Evolutionary conservation across 2,113 vertebrate species (phyloP), one percentile per base, ranked within the genome.

Genomic region (Haemorhous mexicanus): DNA sequence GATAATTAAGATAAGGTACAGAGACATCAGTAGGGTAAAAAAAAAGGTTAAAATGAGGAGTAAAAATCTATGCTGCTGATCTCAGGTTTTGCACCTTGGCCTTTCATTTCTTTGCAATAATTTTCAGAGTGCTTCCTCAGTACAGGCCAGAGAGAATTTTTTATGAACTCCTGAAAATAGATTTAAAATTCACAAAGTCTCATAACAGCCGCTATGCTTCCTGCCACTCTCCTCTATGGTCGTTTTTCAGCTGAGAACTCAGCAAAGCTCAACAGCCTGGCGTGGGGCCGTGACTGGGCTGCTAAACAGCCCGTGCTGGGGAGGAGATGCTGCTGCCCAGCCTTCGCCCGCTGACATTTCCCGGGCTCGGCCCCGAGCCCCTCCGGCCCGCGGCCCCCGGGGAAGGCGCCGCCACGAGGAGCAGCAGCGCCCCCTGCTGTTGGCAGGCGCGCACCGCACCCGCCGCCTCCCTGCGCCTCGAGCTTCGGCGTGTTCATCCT

Each of bases 181-280:
- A 95, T 97, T 92, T 97, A 97, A 96, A 96, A 97, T 97, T 97
- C 95, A 97, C 94, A 95, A 96, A 96, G 89, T 83, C 94, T 89
- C 72, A 0, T 90, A 91, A 95, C 89, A 90, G 73, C 77, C 3
- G 5, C 91, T 92, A 39, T 33, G 59, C 91, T 88, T 91, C 93
- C 90, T 92, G 82, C 81, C 93, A 81, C 86, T 92, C 87, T 94
- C 86, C 84, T 89, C 44, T 50, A 8, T 1, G 89, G 92, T 62
- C 91, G 55, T 92, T 94, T 94, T 94, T 95, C 87, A 89, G 92
- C 77, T 49, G 84, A 94, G 87, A 94, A 39, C 87, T 73, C 86
- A 64, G 91, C 59, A 70, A 47, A 94, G 94, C 92, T 62, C 84
- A 81, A 35, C 78, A 47, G 92, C 49, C 84, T 87, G 95, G 56